A percentile compares a stretch with the other conserved stretches of the same genome.
phyloP scores from a whole-genome alignment of 2,797 vertebrate species.

The Malacoraja senta region DNA sequence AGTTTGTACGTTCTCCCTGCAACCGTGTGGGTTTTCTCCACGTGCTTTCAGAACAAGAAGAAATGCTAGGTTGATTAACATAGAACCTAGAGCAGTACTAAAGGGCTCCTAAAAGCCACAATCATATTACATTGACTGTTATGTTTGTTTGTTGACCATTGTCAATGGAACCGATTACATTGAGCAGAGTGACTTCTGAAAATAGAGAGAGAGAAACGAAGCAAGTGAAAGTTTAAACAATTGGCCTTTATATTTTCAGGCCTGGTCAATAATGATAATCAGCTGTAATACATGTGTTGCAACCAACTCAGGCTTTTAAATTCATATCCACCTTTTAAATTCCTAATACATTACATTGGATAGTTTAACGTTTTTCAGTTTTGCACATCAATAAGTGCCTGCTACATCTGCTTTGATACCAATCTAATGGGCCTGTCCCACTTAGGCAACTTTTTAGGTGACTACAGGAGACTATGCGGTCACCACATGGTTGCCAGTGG shows the following conservation, averaged over 20 bases:
- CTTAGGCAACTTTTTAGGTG: too few relatives aligned
- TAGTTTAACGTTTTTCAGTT: neutral
- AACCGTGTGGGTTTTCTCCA: too few relatives aligned
- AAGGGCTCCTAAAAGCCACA: too few relatives aligned
- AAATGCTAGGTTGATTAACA: too few relatives aligned
- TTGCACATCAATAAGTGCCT: neutral
- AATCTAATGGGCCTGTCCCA: too few relatives aligned
- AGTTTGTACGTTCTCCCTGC: too few relatives aligned
- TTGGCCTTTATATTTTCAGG: neutral
- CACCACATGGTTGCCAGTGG: too few relatives aligned
- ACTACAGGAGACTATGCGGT: too few relatives aligned
- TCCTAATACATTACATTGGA: neutral
- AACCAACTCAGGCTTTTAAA: neutral
- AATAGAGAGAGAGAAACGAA: neutral
- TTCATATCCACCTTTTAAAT: neutral
- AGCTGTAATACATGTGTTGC: neutral
- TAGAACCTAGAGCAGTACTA: too few relatives aligned
- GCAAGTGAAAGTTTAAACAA: neutral
- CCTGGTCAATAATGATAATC: neutral
- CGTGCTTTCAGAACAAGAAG: too few relatives aligned
- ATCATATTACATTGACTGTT: too few relatives aligned
- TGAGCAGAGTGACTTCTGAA: neutral
- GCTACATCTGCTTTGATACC: neutral
- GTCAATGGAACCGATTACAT: neutral
- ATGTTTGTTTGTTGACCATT: too few relatives aligned